phyloP scores from a whole-genome alignment of 1,140 invertebrate species.

The Heliconius melpomene region DNA sequence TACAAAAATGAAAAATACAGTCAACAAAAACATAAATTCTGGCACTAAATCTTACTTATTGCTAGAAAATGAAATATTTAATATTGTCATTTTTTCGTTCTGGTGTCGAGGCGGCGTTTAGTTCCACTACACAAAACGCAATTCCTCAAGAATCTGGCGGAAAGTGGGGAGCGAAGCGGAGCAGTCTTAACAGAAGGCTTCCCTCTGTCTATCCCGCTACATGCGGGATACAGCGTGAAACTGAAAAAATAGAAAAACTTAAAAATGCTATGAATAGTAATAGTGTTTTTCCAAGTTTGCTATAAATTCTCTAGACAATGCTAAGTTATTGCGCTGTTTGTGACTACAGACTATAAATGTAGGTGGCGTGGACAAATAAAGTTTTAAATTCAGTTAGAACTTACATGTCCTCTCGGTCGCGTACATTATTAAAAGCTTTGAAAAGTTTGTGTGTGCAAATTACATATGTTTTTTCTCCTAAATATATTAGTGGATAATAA shows the following conservation, averaged over 20 bases:
- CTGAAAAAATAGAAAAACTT: not conserved
- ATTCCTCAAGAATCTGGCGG: too few species aligned
- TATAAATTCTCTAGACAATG: constrained; percentile 37
- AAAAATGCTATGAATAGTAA: constrained; percentile 29
- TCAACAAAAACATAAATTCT: too few species aligned
- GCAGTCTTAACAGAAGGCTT: too few species aligned
- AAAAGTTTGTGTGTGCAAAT: constrained; percentile 25
- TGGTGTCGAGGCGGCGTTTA: too few species aligned
- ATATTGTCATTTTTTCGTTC: too few species aligned
- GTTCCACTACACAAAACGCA: too few species aligned
- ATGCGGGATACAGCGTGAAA: too few species aligned
- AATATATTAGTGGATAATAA: too few species aligned
- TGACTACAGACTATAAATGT: constrained; percentile 29
- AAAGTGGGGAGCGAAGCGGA: too few species aligned
- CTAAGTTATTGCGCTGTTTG: constrained; percentile 44
- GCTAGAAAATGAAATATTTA: too few species aligned
- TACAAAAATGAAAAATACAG: constrained; percentile 11
- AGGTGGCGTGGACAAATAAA: constrained; percentile 33
- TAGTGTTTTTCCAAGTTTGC: constrained; percentile 29
- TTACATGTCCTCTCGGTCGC: constrained; percentile 26
- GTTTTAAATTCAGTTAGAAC: constrained; percentile 38
- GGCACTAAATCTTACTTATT: too few species aligned
- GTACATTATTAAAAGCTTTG: constrained; percentile 31
- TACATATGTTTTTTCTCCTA: constrained; percentile 15
- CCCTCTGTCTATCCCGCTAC: too few species aligned